Percentiles rank a stretch among this genome's conserved stretches.
These are phyloP conservation scores for Mythimna lalbum DNA, from an alignment of 2,888 invertebrate genomes.

Conservation along the genomic window DNA sequence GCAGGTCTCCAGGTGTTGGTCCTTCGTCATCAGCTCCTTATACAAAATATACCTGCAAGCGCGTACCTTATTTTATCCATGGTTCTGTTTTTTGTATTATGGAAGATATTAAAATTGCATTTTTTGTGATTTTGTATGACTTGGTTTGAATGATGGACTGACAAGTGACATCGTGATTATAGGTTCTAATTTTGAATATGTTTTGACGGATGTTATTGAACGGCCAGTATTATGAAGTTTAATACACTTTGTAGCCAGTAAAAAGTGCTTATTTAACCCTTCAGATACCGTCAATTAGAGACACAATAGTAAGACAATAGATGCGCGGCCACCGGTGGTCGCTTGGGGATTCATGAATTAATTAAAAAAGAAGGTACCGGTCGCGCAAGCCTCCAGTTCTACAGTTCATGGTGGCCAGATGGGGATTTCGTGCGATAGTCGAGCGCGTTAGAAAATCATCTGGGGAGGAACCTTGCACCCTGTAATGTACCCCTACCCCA, in stretches of 20 bases:
- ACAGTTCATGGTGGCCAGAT: too few species aligned
- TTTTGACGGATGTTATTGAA: slow-evolving; percentile 15
- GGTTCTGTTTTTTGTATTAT: slow-evolving; percentile 54
- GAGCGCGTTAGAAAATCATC: too few species aligned
- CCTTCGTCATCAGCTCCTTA: slow-evolving; percentile 92
- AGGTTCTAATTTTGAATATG: slow-evolving; percentile 48
- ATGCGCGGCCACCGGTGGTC: too few species aligned
- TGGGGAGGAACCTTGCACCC: too few species aligned
- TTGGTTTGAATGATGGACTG: slow-evolving; percentile 13
- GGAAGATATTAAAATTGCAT: slow-evolving; percentile 43
- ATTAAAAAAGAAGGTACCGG: too few species aligned
- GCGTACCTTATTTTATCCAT: slow-evolving; percentile 78
- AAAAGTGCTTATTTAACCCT: not conserved
- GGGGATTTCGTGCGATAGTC: too few species aligned
- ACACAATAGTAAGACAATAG: too few species aligned
- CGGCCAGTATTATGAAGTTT: slow-evolving; percentile 2
- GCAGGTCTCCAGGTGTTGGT: slow-evolving; percentile 91
- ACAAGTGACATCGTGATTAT: slow-evolving; percentile 45
- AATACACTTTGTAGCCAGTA: slow-evolving; percentile 2
- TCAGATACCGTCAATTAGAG: too few species aligned
- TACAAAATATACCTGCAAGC: slow-evolving; percentile 91
- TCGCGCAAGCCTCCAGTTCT: too few species aligned
- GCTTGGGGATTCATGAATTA: too few species aligned
- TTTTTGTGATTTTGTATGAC: slow-evolving; percentile 30
- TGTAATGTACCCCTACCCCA: too few species aligned